Percentiles rank a stretch among this genome's conserved stretches.
These are phyloP conservation scores for Nomada hirtipes DNA, from an alignment of 2,888 invertebrate genomes.

Conservation along the genomic window DNA sequence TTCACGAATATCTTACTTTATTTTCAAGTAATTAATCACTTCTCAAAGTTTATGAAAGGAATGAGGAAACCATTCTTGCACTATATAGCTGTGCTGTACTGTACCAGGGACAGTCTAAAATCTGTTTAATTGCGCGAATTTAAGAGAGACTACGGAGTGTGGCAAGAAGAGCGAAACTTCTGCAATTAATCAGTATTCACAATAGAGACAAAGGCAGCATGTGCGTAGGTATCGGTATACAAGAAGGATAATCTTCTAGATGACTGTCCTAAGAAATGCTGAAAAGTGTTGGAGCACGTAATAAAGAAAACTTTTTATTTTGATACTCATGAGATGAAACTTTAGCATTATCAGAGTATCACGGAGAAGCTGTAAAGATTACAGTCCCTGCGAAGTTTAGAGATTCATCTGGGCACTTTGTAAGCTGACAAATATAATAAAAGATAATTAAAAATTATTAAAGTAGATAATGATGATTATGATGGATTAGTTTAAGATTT, in stretches of 20 bases:
- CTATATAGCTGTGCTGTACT: constrained; percentile 7
- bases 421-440: not conserved
- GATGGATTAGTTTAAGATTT: not conserved
- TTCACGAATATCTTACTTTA: not conserved
- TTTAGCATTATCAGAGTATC: constrained; percentile 15
- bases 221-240: not conserved
- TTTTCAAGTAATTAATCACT: constrained; percentile 1
- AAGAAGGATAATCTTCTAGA: not conserved
- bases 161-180: constrained; percentile 32
- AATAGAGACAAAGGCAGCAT: not conserved
- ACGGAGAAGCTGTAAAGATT: not conserved
- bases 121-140: constrained; percentile 41
- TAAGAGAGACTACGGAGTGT: constrained; percentile 22
- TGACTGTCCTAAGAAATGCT: constrained; percentile 13
- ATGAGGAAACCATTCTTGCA: constrained; percentile 12
- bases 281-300: constrained; percentile 23
- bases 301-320: constrained; percentile 24
- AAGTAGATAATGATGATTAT: not conserved
- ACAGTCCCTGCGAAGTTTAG: not conserved
- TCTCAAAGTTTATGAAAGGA: not conserved
- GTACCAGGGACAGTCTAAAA: constrained; percentile 28
- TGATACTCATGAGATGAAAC: constrained; percentile 16
- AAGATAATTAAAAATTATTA: constrained; percentile 11
- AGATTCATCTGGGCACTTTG: not conserved
- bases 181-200: constrained; percentile 44